Evolutionary conservation across 1,140 invertebrate genomes (phyloP).

Genomic region (Coptotermes formosanus): DNA sequence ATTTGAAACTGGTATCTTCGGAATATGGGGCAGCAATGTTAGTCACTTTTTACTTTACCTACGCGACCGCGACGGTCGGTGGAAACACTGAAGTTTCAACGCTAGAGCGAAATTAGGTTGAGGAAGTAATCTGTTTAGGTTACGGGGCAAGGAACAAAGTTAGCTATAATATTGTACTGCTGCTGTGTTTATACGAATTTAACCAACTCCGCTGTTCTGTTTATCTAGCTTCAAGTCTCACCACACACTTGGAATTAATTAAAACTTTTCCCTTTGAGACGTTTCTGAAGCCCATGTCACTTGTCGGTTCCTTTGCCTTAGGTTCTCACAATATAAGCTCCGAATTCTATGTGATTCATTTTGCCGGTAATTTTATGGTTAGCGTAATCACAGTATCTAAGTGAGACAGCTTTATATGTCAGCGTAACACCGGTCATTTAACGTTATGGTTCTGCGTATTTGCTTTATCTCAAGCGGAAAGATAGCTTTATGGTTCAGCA

Average conservation of each 20-base stretch:
- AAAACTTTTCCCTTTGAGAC: constrained; percentile 11
- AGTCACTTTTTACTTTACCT: too few species aligned
- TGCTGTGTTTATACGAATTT: background rate
- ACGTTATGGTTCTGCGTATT: too few species aligned
- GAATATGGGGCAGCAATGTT: too few species aligned
- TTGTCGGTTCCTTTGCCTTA: background rate
- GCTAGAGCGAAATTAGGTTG: too few species aligned
- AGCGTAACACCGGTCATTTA: too few species aligned
- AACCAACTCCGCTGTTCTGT: background rate
- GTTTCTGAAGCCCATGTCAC: background rate
- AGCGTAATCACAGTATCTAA: background rate
- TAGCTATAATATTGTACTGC: background rate
- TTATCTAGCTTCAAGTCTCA: background rate
- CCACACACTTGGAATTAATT: background rate
- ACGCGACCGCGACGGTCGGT: too few species aligned
- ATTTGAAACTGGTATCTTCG: too few species aligned
- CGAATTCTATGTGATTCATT: background rate
- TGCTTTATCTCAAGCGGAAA: too few species aligned
- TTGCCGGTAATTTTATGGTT: background rate
- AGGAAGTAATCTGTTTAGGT: background rate
- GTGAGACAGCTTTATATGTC: too few species aligned
- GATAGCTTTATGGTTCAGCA: too few species aligned
- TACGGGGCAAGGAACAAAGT: background rate
- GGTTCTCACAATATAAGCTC: background rate
- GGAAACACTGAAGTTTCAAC: too few species aligned